Percentiles rank a stretch among this genome's conserved stretches.
Evolutionary conservation across 2,113 vertebrate species (phyloP).

Genomic region (Ivindomyrus marchei): DNA sequence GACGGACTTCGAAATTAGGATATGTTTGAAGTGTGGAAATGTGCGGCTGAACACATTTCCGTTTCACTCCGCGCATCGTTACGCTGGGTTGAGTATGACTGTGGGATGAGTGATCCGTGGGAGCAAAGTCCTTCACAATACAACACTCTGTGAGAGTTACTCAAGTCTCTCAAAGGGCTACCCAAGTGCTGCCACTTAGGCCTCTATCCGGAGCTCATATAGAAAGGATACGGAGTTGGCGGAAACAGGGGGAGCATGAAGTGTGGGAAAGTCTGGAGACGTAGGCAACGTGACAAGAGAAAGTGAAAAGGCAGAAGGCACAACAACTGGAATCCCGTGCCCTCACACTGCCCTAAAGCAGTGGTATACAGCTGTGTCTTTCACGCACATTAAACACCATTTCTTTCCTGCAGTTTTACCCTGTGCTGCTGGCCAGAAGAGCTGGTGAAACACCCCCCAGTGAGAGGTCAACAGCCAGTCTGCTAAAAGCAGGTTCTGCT

Average conservation of each 20-base stretch:
- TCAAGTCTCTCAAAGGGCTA: neutral
- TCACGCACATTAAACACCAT: conserved; percentile 58
- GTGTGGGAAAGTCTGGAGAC: neutral
- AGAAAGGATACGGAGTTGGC: neutral
- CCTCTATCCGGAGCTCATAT: neutral
- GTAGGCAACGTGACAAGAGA: neutral
- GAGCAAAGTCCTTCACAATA: neutral
- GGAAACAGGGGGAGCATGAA: neutral
- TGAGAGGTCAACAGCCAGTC: conserved; percentile 28
- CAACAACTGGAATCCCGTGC: neutral
- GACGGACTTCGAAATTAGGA: neutral
- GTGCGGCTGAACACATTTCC: neutral
- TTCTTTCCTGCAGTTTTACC: conserved; percentile 59
- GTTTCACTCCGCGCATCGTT: neutral
- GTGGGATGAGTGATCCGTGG: neutral
- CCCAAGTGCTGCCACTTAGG: neutral
- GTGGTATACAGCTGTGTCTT: conserved; percentile 42
- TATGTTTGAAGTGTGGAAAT: neutral
- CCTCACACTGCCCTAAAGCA: conserved; percentile 39
- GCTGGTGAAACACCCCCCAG: conserved; percentile 26
- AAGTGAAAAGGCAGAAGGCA: neutral
- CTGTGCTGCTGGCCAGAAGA: conserved; percentile 48
- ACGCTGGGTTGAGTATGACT: neutral
- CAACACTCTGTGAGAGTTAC: neutral
- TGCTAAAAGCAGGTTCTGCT: conserved; percentile 36